Base-by-base conservation (phyloP, 2,888 invertebrate genomes). In the Cerceris rybyensis region DNA sequence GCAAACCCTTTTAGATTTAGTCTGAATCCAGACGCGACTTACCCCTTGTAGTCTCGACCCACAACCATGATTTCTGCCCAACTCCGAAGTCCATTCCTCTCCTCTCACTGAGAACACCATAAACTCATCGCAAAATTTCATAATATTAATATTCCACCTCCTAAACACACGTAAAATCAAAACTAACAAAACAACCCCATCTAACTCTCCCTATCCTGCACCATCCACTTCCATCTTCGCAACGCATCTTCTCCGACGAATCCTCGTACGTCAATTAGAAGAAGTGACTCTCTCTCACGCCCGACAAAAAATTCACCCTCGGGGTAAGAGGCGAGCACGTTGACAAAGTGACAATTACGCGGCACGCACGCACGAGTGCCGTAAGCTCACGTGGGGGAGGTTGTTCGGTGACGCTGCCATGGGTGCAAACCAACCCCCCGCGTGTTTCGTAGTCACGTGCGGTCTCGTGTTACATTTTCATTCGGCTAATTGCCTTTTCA, bases 381-480 rank as follows among this genome's bases (percentile, higher is more conserved):
- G 63, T 66, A 59, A 28, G 17, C 42, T 43, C 64, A 63, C 63
- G 67, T 58, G 63, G 70, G 61, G 76, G 64, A 57, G 69, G 55
- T 16, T 39, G 39, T 14, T 65, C 16, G 68, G 46, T 43, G 52
- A 43, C 13, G 58, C 28, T 49, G 49, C 46, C 46, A n/a, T 64
- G 68, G 69, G 61, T 64, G 73, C 73, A 63, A 68, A 65, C 67
- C 61, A 63, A 58, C 61, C 75, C 78, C 79, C 72, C 80, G 70
- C 61, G 74, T 79, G 84, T 80, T 74, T 73, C 84, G 86, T 82
- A 91, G 91, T 91, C 91, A 92, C 91, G 91, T 91, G 91, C 91
- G 90, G 89, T 91, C 91, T 91, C 91, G 91, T 92, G 91, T 91
- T 92, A 91, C 91, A 92, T 91, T 91, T 91, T 92, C 91, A 92